Evolutionary conservation across 1,140 invertebrate genomes (phyloP).

Genomic region (Pseudomyrmex pallidus): DNA sequence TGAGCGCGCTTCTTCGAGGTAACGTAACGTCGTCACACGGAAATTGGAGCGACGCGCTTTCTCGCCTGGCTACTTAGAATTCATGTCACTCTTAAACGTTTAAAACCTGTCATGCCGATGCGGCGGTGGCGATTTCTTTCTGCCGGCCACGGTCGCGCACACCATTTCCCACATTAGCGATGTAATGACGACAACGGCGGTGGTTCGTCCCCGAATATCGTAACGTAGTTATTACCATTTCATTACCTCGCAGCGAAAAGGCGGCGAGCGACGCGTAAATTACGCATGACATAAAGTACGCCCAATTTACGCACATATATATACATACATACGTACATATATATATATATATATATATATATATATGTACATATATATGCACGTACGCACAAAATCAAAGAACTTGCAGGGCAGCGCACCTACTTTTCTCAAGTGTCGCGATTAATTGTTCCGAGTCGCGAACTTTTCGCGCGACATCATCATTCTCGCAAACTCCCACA

Average conservation of each 20-base stretch:
- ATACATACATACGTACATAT: not conserved
- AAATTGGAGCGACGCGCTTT: constrained; percentile 63
- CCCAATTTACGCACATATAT: constrained; percentile 48
- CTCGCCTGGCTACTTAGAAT: constrained; percentile 65
- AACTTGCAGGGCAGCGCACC: not conserved
- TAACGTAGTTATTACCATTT: constrained; percentile 74
- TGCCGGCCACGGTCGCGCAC: constrained; percentile 1
- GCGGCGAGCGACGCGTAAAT: constrained; percentile 71
- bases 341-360: not conserved
- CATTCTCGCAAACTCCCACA: constrained; percentile 9
- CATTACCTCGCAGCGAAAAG: constrained; percentile 68
- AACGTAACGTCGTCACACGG: constrained; percentile 16
- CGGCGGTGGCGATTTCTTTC: constrained; percentile 19
- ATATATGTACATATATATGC: no score
- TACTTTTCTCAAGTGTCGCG: constrained; percentile 19
- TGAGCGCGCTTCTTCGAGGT: not conserved
- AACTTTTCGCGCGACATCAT: constrained; percentile 20
- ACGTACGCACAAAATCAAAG: not conserved
- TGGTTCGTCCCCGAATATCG: constrained; percentile 66
- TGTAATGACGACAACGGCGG: constrained; percentile 61
- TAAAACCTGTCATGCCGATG: constrained; percentile 20
- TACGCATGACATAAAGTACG: constrained; percentile 71
- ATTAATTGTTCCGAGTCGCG: constrained; percentile 49
- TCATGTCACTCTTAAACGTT: constrained; percentile 58
- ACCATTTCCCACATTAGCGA: constrained; percentile 72